These are phyloP conservation scores for Hapalemur alaotrensis DNA, from an alignment of 2,797 vertebrate species.

Conservation along the genomic window DNA sequence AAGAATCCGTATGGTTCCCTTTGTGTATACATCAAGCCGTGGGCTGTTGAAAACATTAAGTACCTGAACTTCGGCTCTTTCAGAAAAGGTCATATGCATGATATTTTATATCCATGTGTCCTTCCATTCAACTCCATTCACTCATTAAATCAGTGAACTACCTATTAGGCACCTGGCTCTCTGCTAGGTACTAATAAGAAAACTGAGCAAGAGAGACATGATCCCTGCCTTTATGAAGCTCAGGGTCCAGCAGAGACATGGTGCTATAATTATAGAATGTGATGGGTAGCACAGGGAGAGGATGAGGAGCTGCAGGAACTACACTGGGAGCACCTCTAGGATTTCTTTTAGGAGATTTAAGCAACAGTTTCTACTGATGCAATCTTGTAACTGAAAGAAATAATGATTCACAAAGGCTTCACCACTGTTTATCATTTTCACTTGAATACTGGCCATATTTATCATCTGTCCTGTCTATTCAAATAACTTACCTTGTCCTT, in stretches of 20 bases:
- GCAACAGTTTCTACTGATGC: not conserved
- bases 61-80: conserved; percentile 7
- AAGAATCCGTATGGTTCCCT: not conserved
- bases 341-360: not conserved
- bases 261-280: not conserved
- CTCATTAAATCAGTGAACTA: not conserved
- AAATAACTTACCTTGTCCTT: conserved; percentile 83
- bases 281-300: not conserved
- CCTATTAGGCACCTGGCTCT: not conserved
- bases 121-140: not conserved
- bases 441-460: not conserved
- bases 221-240: not conserved
- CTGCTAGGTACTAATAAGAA: not conserved
- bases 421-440: not conserved
- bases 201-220: not conserved
- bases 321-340: fast-evolving
- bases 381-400: not conserved
- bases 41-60: not conserved
- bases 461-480: not conserved
- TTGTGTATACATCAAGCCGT: not conserved
- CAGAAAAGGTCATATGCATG: not conserved
- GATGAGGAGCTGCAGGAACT: not conserved
- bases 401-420: not conserved
- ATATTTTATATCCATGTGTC: not conserved
- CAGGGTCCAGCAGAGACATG: not conserved